Conservation (phyloP, 1,140 invertebrate genomes). For the Campodea augens region DNA sequence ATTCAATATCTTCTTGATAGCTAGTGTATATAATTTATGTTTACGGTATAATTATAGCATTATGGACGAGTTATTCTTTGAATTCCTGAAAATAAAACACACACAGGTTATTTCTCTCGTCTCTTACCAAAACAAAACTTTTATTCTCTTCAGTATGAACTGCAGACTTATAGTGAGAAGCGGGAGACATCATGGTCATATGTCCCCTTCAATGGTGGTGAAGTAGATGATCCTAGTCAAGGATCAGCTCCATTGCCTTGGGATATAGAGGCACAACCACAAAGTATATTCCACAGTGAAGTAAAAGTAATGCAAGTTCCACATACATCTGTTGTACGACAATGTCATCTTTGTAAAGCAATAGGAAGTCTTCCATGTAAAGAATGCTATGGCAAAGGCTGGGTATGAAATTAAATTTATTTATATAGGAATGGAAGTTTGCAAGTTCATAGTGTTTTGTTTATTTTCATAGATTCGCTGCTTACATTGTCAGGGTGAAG, state of each 20-base stretch:
- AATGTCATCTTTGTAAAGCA: constrained; percentile 32
- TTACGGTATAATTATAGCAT: background rate
- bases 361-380: constrained; percentile 29
- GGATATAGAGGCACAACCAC: constrained; percentile 28
- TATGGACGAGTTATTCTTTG: background rate
- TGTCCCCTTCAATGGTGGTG: constrained; percentile 30
- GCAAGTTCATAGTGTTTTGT: constrained; percentile 2
- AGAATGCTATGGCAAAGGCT: constrained; percentile 31
- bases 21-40: too few relatives aligned
- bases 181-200: constrained; percentile 33
- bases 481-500: constrained; percentile 27
- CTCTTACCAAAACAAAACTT: background rate
- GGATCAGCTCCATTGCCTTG: constrained; percentile 32
- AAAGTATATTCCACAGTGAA: constrained; percentile 27
- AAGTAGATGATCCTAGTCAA: constrained; percentile 26
- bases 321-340: constrained; percentile 34
- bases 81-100: background rate
- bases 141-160: constrained; percentile 27
- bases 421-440: background rate
- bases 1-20: too few relatives aligned
- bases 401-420: constrained; percentile 20
- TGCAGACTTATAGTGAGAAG: constrained; percentile 38
- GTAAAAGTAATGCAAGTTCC: constrained; percentile 30
- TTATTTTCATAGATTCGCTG: constrained; percentile 20
- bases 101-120: too few relatives aligned